Conservation (phyloP, 1,140 invertebrate species). For the Pachyrhynchus sulphureomaculatus region DNA sequence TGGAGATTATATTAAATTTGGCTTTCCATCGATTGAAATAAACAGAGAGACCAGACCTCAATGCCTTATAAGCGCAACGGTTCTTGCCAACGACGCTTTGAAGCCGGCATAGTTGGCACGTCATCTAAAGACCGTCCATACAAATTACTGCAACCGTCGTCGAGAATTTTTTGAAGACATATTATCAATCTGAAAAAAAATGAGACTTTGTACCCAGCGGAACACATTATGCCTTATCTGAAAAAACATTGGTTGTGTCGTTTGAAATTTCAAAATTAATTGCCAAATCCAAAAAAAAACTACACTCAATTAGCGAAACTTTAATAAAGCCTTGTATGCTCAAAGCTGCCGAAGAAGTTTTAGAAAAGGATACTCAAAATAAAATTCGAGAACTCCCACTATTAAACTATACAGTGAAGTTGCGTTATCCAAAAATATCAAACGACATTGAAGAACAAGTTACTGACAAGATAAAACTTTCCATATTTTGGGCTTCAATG, state of each 20-base stretch:
- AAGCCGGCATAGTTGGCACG: conserved; percentile 34
- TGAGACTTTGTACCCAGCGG: conserved; percentile 30
- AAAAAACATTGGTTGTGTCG: conserved; percentile 32
- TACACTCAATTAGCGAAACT: conserved; percentile 34
- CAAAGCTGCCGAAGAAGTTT: background rate
- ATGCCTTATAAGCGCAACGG: conserved; percentile 36
- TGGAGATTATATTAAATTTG: conserved; percentile 1
- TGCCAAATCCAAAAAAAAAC: too few relatives aligned
- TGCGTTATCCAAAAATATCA: too few relatives aligned
- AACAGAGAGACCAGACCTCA: conserved; percentile 34
- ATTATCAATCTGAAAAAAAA: conserved; percentile 37
- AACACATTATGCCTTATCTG: conserved; percentile 21
- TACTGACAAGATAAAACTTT: too few relatives aligned
- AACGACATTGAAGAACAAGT: too few relatives aligned
- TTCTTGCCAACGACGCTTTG: too few relatives aligned
- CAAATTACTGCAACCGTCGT: conserved; percentile 26
- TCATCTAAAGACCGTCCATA: conserved; percentile 37
- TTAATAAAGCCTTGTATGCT: conserved; percentile 28
- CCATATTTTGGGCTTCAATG: background rate
- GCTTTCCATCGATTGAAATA: conserved; percentile 30
- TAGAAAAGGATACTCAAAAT: too few relatives aligned
- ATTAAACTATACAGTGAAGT: too few relatives aligned
- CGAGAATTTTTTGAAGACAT: conserved; percentile 38
- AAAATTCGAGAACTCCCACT: too few relatives aligned
- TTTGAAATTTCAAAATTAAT: conserved; percentile 35